phyloP scores from a whole-genome alignment of 2,888 invertebrate species.

The Drosophila colorata region DNA sequence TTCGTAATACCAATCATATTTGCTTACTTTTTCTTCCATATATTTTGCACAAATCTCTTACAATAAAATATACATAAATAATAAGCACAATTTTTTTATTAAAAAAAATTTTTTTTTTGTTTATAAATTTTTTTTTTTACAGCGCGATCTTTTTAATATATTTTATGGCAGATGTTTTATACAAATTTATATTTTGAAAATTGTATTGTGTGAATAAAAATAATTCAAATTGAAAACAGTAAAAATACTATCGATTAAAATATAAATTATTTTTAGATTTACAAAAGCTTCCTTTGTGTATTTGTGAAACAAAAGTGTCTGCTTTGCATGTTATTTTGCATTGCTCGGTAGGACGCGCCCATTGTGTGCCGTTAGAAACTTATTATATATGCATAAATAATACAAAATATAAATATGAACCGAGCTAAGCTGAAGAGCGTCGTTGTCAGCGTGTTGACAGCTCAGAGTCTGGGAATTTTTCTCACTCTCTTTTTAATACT shows the following conservation, averaged over 20 bases:
- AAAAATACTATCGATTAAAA: neutral
- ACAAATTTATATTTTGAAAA: too few species aligned
- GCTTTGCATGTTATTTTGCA: slow-evolving; percentile 7
- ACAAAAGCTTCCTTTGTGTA: neutral
- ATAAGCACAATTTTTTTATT: too few species aligned
- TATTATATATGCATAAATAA: slow-evolving; percentile 76
- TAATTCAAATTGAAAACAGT: neutral
- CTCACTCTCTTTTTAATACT: neutral
- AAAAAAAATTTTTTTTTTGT: too few species aligned
- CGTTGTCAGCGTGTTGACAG: slow-evolving; percentile 71
- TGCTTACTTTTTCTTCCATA: too few species aligned
- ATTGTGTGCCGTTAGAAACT: slow-evolving; percentile 41
- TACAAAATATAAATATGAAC: slow-evolving; percentile 71
- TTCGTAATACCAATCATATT: too few species aligned
- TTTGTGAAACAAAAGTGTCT: slow-evolving; percentile 7
- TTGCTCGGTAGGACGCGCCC: slow-evolving; percentile 16
- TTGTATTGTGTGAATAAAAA: too few species aligned
- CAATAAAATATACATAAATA: too few species aligned
- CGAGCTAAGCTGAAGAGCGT: slow-evolving; percentile 40
- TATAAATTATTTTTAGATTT: neutral
- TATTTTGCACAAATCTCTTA: too few species aligned
- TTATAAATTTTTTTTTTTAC: too few species aligned
- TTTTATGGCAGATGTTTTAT: too few species aligned
- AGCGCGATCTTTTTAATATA: too few species aligned
- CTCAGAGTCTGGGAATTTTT: slow-evolving; percentile 29